phyloP scores from a whole-genome alignment of 2,888 invertebrate genomes.

The Nasonia oneida region DNA sequence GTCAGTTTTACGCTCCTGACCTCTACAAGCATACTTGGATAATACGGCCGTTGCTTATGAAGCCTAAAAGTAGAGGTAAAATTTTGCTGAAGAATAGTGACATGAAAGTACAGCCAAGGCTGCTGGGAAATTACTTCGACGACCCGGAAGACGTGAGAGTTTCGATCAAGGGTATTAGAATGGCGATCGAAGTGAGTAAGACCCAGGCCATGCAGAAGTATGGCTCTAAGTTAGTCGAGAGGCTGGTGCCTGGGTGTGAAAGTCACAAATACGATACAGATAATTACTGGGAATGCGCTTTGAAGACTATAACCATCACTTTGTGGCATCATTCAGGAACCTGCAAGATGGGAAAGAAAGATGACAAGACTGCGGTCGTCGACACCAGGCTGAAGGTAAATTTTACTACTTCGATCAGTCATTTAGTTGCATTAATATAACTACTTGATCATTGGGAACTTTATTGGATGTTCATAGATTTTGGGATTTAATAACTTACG shows the following conservation, averaged over 20 bases:
- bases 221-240: slow-evolving; percentile 80
- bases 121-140: slow-evolving; percentile 86
- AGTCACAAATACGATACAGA: slow-evolving; percentile 80
- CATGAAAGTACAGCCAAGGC: slow-evolving; percentile 83
- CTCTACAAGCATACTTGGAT: slow-evolving; percentile 78
- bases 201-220: slow-evolving; percentile 82
- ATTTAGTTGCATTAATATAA: slow-evolving; percentile 66
- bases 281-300: slow-evolving; percentile 84
- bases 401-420: not conserved
- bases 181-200: slow-evolving; percentile 80
- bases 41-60: slow-evolving; percentile 81
- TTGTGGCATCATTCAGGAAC: slow-evolving; percentile 86
- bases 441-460: too few species aligned
- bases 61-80: slow-evolving; percentile 84
- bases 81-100: slow-evolving; percentile 82
- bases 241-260: slow-evolving; percentile 81
- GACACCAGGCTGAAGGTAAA: slow-evolving; percentile 81
- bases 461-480: slow-evolving; percentile 77
- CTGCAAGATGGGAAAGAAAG: slow-evolving; percentile 84
- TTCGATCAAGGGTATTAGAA: slow-evolving; percentile 81
- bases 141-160: slow-evolving; percentile 82
- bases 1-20: slow-evolving; percentile 80
- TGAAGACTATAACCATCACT: slow-evolving; percentile 84
- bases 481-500: slow-evolving; percentile 83
- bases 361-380: slow-evolving; percentile 83